These are phyloP conservation scores for Cerastis leucographa DNA, from an alignment of 2,888 invertebrate species.

Conservation along the genomic window DNA sequence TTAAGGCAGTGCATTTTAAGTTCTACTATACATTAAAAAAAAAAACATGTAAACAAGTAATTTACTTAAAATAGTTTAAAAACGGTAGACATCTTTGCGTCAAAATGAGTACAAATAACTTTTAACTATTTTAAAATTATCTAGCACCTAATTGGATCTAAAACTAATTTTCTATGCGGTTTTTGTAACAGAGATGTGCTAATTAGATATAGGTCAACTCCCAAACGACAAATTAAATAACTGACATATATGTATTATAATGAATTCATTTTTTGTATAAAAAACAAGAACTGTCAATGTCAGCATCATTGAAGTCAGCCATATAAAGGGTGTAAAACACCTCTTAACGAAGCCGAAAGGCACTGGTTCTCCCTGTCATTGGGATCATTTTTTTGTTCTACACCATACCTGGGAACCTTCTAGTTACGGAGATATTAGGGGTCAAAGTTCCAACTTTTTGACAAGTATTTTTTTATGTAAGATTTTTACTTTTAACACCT, in stretches of 20 bases:
- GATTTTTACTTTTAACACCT: no score
- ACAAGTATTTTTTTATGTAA: no score
- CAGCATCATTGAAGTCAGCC: no score
- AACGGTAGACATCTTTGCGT: constrained; percentile 53
- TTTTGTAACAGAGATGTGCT: constrained; percentile 62
- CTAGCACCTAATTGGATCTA: constrained; percentile 78
- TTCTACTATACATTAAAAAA: constrained; percentile 62
- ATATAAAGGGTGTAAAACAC: no score
- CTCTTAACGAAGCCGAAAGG: no score
- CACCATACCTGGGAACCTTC: no score
- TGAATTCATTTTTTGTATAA: not conserved
- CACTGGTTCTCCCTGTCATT: no score
- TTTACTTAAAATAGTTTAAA: constrained; percentile 56
- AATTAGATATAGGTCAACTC: constrained; percentile 28
- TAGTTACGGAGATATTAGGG: no score
- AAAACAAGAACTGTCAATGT: constrained; percentile 1
- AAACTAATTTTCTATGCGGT: constrained; percentile 67
- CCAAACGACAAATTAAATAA: not conserved
- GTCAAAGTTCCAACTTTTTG: no score
- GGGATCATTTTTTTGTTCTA: no score
- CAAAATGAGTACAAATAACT: constrained; percentile 61
- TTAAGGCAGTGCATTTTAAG: constrained; percentile 75
- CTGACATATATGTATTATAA: not conserved
- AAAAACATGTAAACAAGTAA: constrained; percentile 59
- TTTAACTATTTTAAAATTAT: constrained; percentile 67